Percentiles rank a stretch among this genome's conserved stretches.
These are phyloP conservation scores for Petrocephalus microphthalmus DNA, from an alignment of 2,113 vertebrate species.

Conservation along the genomic window DNA sequence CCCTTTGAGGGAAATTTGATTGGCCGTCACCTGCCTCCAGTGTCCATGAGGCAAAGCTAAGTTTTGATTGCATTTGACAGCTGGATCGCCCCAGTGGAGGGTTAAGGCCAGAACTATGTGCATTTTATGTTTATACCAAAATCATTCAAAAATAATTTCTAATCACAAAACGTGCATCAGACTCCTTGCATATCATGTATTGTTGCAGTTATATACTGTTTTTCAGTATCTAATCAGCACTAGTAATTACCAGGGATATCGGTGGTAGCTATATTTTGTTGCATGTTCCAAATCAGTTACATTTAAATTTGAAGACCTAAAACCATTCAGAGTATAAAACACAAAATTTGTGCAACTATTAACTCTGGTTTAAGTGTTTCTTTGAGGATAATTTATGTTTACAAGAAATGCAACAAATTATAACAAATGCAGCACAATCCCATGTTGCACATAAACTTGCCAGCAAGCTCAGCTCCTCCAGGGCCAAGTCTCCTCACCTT, in stretches of 20 bases:
- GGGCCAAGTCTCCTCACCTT: background rate
- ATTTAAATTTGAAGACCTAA: background rate
- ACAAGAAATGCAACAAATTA: conserved; percentile 6
- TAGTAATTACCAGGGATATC: background rate
- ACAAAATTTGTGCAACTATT: background rate
- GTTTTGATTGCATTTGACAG: background rate
- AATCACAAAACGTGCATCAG: background rate
- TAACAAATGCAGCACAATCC: conserved; percentile 5
- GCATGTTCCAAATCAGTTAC: background rate
- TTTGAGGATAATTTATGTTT: background rate
- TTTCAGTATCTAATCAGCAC: background rate
- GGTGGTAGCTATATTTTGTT: background rate
- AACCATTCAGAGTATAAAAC: background rate
- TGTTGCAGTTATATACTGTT: background rate
- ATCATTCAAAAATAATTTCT: background rate
- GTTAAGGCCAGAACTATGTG: background rate
- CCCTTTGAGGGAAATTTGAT: background rate
- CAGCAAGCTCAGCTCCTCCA: background rate
- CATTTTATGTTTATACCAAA: background rate
- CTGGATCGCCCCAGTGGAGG: background rate
- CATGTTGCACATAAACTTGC: background rate
- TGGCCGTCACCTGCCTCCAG: background rate
- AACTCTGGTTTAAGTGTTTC: background rate
- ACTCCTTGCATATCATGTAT: background rate
- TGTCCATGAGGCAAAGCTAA: background rate